Conservation (phyloP, 1,140 invertebrate genomes). For the Chironomus striatipennis region DNA sequence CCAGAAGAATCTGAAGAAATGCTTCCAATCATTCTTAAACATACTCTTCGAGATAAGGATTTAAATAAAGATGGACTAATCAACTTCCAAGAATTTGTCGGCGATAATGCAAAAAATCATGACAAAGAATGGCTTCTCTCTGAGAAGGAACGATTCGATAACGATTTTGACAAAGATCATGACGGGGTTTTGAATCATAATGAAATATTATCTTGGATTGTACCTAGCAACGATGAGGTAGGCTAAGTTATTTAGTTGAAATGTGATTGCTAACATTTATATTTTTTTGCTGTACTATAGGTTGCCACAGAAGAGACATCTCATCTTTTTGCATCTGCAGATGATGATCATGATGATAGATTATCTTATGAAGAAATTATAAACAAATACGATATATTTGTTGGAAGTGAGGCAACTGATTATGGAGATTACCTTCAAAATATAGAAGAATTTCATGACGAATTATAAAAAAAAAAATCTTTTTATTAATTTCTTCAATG, state of each 20-base stretch:
- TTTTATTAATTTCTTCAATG: not conserved
- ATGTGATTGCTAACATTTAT: no score
- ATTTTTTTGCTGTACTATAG: constrained; percentile 46
- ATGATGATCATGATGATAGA: constrained; percentile 76
- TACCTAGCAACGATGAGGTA: constrained; percentile 70
- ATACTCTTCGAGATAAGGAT: constrained; percentile 81
- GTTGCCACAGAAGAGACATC: constrained; percentile 85
- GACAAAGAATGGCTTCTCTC: constrained; percentile 72
- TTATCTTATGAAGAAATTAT: constrained; percentile 82
- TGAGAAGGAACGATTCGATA: constrained; percentile 86
- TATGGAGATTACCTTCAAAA: constrained; percentile 84
- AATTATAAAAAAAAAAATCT: constrained; percentile 50
- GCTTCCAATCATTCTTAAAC: constrained; percentile 72
- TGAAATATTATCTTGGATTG: constrained; percentile 83
- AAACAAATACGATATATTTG: constrained; percentile 83
- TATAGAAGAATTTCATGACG: constrained; percentile 65
- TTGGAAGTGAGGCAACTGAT: constrained; percentile 93
- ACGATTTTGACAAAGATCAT: constrained; percentile 78
- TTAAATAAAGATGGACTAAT: constrained; percentile 71
- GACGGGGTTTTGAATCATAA: constrained; percentile 70
- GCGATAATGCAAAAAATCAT: constrained; percentile 60
- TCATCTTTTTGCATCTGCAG: constrained; percentile 82
- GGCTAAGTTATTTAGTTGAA: no score
- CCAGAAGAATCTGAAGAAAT: constrained; percentile 89
- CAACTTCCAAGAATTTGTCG: constrained; percentile 75